phyloP scores from a whole-genome alignment of 2,113 vertebrate species.

The Prinia subflava region DNA sequence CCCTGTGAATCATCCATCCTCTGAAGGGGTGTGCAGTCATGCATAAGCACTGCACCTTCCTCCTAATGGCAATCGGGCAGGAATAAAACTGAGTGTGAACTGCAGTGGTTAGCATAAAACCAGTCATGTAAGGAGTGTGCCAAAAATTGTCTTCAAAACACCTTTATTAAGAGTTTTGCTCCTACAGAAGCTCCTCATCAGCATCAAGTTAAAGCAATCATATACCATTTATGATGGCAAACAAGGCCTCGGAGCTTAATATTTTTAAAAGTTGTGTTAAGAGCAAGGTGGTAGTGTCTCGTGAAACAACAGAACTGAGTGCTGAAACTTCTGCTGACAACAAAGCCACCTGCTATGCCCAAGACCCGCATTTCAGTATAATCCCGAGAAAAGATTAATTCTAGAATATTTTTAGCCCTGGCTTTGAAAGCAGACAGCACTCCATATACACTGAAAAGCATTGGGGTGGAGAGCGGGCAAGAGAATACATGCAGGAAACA shows the following conservation, averaged over 20 bases:
- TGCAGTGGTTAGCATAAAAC: constrained; percentile 14
- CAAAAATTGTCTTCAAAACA: not conserved
- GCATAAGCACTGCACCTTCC: not conserved
- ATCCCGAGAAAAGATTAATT: constrained; percentile 33
- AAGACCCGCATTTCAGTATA: not conserved
- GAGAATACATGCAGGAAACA: not conserved
- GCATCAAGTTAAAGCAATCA: not conserved
- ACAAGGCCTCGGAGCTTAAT: not conserved
- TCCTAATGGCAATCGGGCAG: not conserved
- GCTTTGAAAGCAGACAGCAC: not conserved
- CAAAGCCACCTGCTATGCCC: not conserved
- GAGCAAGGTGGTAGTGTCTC: not conserved
- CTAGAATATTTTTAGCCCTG: constrained; percentile 31
- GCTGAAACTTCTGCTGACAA: constrained; percentile 18
- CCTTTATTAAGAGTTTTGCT: not conserved
- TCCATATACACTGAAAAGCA: not conserved
- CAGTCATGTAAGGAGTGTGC: not conserved
- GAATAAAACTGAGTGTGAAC: not conserved
- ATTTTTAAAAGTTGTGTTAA: not conserved
- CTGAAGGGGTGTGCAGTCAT: not conserved
- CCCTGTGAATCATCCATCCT: not conserved
- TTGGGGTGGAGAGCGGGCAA: not conserved
- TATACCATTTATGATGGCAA: not conserved
- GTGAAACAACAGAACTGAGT: not conserved
- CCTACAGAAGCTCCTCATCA: not conserved